Conservation (phyloP, 1,140 invertebrate species). For the Leptonema lineaticorne region DNA sequence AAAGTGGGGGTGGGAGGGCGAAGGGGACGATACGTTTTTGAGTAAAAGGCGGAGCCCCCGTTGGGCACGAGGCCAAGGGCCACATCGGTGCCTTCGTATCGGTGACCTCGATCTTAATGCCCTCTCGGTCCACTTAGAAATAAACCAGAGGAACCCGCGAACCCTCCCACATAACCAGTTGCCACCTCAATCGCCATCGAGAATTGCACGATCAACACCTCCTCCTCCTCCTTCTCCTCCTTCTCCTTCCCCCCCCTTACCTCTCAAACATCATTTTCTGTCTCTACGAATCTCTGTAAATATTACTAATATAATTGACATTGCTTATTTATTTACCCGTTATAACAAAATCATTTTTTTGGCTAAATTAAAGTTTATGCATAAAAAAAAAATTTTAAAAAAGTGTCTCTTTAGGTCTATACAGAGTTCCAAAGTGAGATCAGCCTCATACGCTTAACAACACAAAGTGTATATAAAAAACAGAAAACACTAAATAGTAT, state of each 20-base stretch:
- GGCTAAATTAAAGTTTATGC: too few species aligned
- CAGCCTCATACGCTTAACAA: too few species aligned
- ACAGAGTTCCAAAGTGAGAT: too few species aligned
- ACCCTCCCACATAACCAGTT: neutral
- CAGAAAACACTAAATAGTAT: too few species aligned
- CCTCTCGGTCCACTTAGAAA: conserved; percentile 4
- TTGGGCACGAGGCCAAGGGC: neutral
- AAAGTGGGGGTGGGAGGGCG: neutral
- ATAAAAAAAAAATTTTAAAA: too few species aligned
- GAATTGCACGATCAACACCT: neutral
- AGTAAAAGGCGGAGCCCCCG: neutral
- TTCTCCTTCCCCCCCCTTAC: neutral
- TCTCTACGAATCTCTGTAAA: neutral
- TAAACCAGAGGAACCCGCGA: neutral
- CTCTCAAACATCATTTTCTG: neutral
- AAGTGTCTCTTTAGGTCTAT: too few species aligned
- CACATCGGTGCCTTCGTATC: neutral
- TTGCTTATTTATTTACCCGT: too few species aligned
- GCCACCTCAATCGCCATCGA: neutral
- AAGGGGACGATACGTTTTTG: too few species aligned
- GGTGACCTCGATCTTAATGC: conserved; percentile 4
- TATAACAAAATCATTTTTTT: too few species aligned
- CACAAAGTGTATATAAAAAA: too few species aligned
- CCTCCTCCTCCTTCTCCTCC: neutral
- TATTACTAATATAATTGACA: neutral